phyloP scores from a whole-genome alignment of 2,113 vertebrate genomes.

The Albula goreensis region DNA sequence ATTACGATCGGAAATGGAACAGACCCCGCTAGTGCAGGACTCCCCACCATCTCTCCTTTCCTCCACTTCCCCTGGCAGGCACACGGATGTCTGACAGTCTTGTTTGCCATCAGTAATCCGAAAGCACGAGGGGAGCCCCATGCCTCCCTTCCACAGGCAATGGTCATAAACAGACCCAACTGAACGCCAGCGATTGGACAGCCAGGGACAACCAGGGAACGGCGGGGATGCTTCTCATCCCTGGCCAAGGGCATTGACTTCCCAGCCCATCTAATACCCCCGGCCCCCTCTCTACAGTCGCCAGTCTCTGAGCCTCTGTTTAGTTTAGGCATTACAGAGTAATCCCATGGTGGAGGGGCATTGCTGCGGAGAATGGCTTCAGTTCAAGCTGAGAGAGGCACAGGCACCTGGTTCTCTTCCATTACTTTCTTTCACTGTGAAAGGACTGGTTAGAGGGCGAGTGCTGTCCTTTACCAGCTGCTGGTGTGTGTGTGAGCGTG shows the following conservation, averaged over 20 bases:
- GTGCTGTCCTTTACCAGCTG: neutral
- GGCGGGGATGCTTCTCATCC: constrained; percentile 46
- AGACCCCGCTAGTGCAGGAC: too few relatives aligned
- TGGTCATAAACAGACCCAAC: constrained; percentile 40
- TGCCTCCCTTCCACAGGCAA: neutral
- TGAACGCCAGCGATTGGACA: constrained; percentile 18
- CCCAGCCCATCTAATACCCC: constrained; percentile 55
- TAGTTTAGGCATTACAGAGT: constrained; percentile 68
- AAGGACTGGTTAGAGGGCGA: constrained; percentile 17
- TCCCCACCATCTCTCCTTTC: too few relatives aligned
- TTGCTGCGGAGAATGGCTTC: neutral
- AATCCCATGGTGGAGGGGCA: constrained; percentile 53
- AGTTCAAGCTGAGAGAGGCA: neutral
- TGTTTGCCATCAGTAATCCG: constrained; percentile 34
- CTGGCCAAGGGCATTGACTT: constrained; percentile 62
- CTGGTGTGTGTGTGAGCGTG: neutral
- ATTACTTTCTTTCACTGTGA: neutral
- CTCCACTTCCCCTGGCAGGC: too few relatives aligned
- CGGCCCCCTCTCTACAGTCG: constrained; percentile 53
- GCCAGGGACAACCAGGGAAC: too few relatives aligned
- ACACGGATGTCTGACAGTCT: constrained; percentile 28
- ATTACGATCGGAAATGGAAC: too few relatives aligned
- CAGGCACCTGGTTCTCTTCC: neutral
- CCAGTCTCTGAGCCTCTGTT: constrained; percentile 69
- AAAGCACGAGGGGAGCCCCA: constrained; percentile 23